These are phyloP conservation scores for Drosophila pachea DNA, from an alignment of 1,140 invertebrate genomes.

Conservation along the genomic window DNA sequence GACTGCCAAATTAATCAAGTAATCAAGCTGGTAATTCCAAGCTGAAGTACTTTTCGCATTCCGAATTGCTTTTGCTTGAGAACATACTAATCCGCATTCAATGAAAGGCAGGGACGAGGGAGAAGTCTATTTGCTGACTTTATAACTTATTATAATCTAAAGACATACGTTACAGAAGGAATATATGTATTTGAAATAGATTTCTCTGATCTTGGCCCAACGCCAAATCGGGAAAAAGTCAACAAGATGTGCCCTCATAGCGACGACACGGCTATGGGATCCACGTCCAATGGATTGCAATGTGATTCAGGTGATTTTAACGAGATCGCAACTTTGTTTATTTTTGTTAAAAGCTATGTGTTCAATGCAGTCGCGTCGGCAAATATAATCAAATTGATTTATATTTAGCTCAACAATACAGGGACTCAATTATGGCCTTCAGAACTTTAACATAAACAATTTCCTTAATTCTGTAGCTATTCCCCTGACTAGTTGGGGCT, in stretches of 20 bases:
- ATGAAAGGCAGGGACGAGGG: too few relatives aligned
- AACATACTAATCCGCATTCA: too few relatives aligned
- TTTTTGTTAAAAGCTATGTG: conserved; percentile 41
- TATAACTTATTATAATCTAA: too few relatives aligned
- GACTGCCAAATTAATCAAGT: conserved; percentile 34
- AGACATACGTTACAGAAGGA: too few relatives aligned
- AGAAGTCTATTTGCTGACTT: too few relatives aligned
- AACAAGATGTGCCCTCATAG: too few relatives aligned
- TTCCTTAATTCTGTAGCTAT: conserved; percentile 7
- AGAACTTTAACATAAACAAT: conserved; percentile 29
- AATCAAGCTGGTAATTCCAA: conserved; percentile 18
- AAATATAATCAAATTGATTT: conserved; percentile 54
- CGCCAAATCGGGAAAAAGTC: conserved; percentile 7
- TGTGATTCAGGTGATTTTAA: conserved; percentile 45
- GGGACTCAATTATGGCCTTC: neutral
- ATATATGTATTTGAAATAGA: too few relatives aligned
- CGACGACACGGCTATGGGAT: neutral
- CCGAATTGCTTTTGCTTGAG: too few relatives aligned
- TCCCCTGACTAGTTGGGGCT: conserved; percentile 14
- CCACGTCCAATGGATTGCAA: conserved; percentile 10
- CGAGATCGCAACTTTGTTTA: conserved; percentile 51
- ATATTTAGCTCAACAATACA: conserved; percentile 5
- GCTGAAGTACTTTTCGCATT: neutral
- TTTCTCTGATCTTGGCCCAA: neutral
- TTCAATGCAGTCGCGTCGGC: conserved; percentile 63